Evolutionary conservation across 1,140 invertebrate species (phyloP).

Genomic region (Drosophila suzukii): DNA sequence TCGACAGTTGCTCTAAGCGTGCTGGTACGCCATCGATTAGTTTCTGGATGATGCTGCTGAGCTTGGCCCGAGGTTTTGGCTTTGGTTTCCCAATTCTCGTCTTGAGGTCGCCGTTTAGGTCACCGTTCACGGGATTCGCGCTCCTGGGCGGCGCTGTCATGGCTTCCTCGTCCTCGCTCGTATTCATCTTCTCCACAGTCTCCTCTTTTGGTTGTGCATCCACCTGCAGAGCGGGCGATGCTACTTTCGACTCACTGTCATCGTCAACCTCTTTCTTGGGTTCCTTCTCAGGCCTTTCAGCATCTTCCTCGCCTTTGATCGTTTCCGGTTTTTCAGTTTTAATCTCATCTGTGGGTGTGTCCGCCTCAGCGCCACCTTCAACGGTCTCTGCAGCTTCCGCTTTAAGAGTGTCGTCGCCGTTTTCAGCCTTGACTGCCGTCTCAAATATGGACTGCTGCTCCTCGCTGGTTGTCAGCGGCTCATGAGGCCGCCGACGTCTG

Average conservation of each 20-base stretch:
- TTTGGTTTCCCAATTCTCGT: constrained; percentile 49
- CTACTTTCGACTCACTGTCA: constrained; percentile 8
- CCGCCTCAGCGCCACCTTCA: not conserved
- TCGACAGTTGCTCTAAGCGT: constrained; percentile 74
- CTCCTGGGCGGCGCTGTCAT: constrained; percentile 14
- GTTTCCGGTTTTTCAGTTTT: constrained; percentile 32
- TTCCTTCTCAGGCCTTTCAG: constrained; percentile 18
- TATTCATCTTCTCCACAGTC: constrained; percentile 74
- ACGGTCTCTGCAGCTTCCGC: constrained; percentile 27
- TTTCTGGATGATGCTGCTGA: constrained; percentile 80
- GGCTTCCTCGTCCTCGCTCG: constrained; percentile 69
- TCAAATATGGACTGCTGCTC: constrained; percentile 54
- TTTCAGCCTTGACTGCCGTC: constrained; percentile 40
- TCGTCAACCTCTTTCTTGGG: constrained; percentile 11
- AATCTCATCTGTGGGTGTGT: constrained; percentile 43
- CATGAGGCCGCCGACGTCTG: constrained; percentile 87
- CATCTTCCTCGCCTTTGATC: constrained; percentile 48
- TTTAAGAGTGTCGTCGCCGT: constrained; percentile 68
- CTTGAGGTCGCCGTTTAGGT: constrained; percentile 59
- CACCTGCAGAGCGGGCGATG: constrained; percentile 1
- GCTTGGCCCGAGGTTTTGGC: constrained; percentile 70
- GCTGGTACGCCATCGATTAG: constrained; percentile 76
- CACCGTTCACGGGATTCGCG: constrained; percentile 46
- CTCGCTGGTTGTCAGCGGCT: constrained; percentile 60
- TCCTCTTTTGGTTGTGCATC: constrained; percentile 34